A percentile compares a stretch with the other conserved stretches of the same genome.
These are phyloP conservation scores for Ochropacha duplaris DNA, from an alignment of 2,888 invertebrate genomes.

Conservation along the genomic window DNA sequence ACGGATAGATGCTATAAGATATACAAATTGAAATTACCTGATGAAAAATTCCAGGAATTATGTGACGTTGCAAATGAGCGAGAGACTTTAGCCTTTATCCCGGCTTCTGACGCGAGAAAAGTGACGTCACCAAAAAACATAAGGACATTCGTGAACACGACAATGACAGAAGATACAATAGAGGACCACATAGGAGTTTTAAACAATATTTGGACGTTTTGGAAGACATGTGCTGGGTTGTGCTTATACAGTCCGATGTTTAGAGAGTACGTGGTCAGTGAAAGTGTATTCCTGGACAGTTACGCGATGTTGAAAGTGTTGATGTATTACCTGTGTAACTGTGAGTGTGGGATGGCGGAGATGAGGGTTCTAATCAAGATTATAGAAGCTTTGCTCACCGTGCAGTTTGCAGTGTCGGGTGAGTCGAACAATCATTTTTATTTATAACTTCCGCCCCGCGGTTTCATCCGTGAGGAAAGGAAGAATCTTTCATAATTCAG, in stretches of 20 bases:
- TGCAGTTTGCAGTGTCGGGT: slow-evolving; percentile 73
- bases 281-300: slow-evolving; percentile 60
- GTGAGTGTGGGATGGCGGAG: slow-evolving; percentile 42
- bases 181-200: slow-evolving; percentile 61
- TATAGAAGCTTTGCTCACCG: slow-evolving; percentile 70
- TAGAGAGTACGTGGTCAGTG: slow-evolving; percentile 64
- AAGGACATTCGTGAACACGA: slow-evolving; percentile 34
- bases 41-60: slow-evolving; percentile 54
- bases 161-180: slow-evolving; percentile 34
- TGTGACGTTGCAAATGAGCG: slow-evolving; percentile 54
- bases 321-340: slow-evolving; percentile 50
- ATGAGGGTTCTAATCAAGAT: slow-evolving; percentile 59
- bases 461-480: too few relatives aligned
- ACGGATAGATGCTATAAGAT: slow-evolving; percentile 65
- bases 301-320: slow-evolving; percentile 64
- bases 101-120: slow-evolving; percentile 25
- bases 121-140: slow-evolving; percentile 40
- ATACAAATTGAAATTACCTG: slow-evolving; percentile 56
- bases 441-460: too few relatives aligned
- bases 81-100: slow-evolving; percentile 40
- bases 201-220: slow-evolving; percentile 72
- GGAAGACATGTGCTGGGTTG: slow-evolving; percentile 77
- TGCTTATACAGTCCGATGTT: slow-evolving; percentile 83
- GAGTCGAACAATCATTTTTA: slow-evolving; percentile 23
- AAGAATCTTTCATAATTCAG: too few relatives aligned